phyloP scores from a whole-genome alignment of 2,797 vertebrate species.

The Spinus olivaceus region DNA sequence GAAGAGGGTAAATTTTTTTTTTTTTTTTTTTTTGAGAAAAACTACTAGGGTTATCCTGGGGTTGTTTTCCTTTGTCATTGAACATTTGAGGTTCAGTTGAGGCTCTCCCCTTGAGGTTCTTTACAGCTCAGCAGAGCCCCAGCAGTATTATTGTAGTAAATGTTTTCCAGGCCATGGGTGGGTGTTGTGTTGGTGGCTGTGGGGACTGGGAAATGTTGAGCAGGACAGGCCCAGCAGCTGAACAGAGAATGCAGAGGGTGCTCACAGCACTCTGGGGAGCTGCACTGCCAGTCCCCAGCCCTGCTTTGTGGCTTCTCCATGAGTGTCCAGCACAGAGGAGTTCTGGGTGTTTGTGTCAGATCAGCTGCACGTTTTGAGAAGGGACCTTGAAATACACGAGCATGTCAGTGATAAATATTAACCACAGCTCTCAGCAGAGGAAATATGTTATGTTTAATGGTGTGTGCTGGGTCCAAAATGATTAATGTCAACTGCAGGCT shows the following conservation, averaged over 20 bases:
- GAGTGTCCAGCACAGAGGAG: accelerated
- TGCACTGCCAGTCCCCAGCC: not conserved
- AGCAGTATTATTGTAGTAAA: not conserved
- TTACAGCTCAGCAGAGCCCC: not conserved
- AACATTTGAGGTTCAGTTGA: not conserved
- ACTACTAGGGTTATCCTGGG: not conserved
- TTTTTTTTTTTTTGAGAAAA: not conserved
- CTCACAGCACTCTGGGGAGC: not conserved
- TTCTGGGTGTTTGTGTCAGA: not conserved
- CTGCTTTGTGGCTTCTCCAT: not conserved
- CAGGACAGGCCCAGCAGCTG: not conserved
- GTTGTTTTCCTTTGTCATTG: not conserved
- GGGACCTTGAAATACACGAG: not conserved
- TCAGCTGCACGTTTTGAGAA: not conserved
- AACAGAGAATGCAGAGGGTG: accelerated
- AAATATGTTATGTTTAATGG: conserved; percentile 27
- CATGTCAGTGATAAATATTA: conserved; percentile 13
- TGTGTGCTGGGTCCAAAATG: not conserved
- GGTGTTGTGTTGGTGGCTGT: not conserved
- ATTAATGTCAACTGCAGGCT: not conserved
- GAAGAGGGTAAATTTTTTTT: not conserved
- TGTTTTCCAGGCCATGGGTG: not conserved
- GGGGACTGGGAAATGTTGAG: not conserved
- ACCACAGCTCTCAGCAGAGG: not conserved
- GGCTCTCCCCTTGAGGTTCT: not conserved